A percentile compares a stretch with the other conserved stretches of the same genome.
Conservation (phyloP, 2,113 vertebrate species). For the Tachycineta bicolor region DNA sequence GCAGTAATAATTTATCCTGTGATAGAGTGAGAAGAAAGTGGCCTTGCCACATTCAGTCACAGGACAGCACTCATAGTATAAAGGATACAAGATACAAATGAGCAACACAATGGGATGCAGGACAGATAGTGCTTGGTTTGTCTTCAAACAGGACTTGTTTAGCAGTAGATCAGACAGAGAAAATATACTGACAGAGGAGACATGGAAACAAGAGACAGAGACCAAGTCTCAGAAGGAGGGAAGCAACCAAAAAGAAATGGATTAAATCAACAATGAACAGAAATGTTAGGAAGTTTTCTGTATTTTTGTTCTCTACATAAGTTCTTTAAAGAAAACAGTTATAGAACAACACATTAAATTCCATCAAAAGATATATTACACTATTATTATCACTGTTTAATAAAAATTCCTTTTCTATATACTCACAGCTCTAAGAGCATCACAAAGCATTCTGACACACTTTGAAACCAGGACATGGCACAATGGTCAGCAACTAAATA, state of each 20-base stretch:
- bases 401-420: slow-evolving; percentile 3
- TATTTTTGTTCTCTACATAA: background rate
- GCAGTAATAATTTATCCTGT: background rate
- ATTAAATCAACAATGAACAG: background rate
- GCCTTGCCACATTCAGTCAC: background rate
- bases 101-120: background rate
- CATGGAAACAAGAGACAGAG: background rate
- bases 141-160: background rate
- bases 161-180: background rate
- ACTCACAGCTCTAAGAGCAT: background rate
- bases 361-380: background rate
- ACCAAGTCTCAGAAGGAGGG: background rate
- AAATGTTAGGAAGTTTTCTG: background rate
- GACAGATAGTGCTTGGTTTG: background rate
- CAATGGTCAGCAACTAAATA: background rate
- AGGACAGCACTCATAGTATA: background rate
- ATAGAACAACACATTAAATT: background rate
- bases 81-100: background rate
- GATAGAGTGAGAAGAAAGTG: background rate
- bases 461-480: background rate
- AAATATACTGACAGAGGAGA: background rate
- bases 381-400: background rate
- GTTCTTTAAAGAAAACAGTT: background rate
- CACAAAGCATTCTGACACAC: background rate
- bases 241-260: background rate